phyloP scores from a whole-genome alignment of 2,113 vertebrate genomes.

The Paracyprichromis sp. region DNA sequence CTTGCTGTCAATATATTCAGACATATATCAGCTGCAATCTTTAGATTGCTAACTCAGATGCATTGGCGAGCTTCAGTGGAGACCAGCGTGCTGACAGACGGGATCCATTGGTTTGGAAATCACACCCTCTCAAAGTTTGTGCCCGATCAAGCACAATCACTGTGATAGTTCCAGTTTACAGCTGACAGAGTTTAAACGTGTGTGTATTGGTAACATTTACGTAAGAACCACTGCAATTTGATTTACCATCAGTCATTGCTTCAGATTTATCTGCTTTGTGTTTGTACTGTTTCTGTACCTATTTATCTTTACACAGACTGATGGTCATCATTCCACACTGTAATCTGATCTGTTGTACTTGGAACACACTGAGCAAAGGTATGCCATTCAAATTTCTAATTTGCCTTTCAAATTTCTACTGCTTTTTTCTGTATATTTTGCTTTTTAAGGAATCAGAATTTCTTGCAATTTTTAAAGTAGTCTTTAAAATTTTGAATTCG shows the following conservation, averaged over 20 bases:
- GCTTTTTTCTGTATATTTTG: background rate
- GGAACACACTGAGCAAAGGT: background rate
- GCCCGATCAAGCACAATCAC: background rate
- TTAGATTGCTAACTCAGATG: background rate
- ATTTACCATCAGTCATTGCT: background rate
- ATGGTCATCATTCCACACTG: background rate
- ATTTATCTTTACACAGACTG: background rate
- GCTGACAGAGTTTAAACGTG: background rate
- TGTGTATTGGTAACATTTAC: background rate
- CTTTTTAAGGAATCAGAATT: background rate
- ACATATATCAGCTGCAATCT: background rate
- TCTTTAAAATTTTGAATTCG: background rate
- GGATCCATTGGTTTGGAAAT: background rate
- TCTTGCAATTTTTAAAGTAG: background rate
- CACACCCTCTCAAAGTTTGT: background rate
- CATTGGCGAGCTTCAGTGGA: background rate
- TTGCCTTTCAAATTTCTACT: background rate
- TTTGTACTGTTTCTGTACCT: background rate
- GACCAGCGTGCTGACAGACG: background rate
- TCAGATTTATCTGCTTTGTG: background rate
- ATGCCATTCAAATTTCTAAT: background rate
- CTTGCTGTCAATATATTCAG: background rate
- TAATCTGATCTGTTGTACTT: background rate
- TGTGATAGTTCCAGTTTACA: background rate
- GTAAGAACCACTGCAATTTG: background rate